These are phyloP conservation scores for Emydocephalus ijimae DNA, from an alignment of 2,113 vertebrate genomes.

Conservation along the genomic window DNA sequence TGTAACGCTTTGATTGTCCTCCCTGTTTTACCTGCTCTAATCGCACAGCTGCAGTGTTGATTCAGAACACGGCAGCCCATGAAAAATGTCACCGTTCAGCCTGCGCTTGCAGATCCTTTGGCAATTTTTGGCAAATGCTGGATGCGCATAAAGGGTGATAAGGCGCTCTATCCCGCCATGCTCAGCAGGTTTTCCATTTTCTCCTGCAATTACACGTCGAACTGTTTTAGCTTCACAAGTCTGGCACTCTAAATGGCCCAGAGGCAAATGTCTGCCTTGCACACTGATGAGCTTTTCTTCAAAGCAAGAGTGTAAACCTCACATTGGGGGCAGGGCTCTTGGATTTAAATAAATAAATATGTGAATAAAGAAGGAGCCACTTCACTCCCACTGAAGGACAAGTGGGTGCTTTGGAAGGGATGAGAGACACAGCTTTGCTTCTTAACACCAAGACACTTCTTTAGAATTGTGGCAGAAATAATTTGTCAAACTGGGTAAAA, in stretches of 20 bases:
- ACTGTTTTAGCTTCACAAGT: constrained; percentile 76
- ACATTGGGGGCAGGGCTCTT: constrained; percentile 44
- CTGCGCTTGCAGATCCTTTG: constrained; percentile 63
- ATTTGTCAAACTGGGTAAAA: background rate
- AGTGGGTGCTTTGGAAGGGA: background rate
- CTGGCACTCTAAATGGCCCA: constrained; percentile 68
- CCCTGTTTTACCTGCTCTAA: constrained; percentile 67
- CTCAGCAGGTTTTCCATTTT: constrained; percentile 78
- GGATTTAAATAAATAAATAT: constrained; percentile 5
- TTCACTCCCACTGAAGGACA: background rate
- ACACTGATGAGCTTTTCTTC: constrained; percentile 66
- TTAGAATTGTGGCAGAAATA: constrained; percentile 23
- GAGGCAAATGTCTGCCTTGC: constrained; percentile 69
- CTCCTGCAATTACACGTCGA: constrained; percentile 80
- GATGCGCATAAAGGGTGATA: constrained; percentile 70
- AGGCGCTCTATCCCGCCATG: constrained; percentile 70
- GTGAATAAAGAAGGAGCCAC: background rate
- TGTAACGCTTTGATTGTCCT: constrained; percentile 58
- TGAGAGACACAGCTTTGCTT: background rate
- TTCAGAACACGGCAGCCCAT: constrained; percentile 71
- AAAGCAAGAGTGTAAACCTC: constrained; percentile 62
- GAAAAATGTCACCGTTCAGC: constrained; percentile 74
- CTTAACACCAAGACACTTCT: constrained; percentile 45
- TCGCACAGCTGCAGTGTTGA: constrained; percentile 70
- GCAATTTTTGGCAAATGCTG: constrained; percentile 67